These are phyloP conservation scores for Poliocrania exsul DNA, from an alignment of 2,797 vertebrate genomes.

Conservation along the genomic window DNA sequence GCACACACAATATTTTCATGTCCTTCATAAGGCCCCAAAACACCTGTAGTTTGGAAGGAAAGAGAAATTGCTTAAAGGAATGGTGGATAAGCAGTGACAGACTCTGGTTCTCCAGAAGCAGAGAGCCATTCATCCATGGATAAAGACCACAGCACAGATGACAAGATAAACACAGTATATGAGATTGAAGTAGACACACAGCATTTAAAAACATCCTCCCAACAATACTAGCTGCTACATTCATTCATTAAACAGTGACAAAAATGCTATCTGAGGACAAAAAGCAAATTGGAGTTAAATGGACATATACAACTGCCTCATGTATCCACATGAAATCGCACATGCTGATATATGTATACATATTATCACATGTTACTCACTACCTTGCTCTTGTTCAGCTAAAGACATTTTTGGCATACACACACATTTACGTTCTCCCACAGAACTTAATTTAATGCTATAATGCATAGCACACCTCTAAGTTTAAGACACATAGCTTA, in stretches of 20 bases:
- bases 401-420: neutral
- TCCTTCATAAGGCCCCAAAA: neutral
- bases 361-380: neutral
- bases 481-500: neutral
- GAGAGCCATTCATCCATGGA: constrained; percentile 11
- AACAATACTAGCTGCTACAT: constrained; percentile 27
- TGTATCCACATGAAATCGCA: neutral
- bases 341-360: neutral
- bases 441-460: neutral
- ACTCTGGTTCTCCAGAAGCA: constrained; percentile 9
- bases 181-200: constrained; percentile 48
- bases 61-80: neutral
- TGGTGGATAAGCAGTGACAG: neutral
- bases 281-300: constrained; percentile 19
- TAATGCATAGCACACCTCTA: neutral
- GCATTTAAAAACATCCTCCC: constrained; percentile 45
- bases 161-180: constrained; percentile 49
- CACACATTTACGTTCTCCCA: neutral
- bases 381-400: neutral
- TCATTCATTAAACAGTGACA: constrained; percentile 53
- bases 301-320: neutral
- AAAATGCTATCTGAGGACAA: constrained; percentile 9
- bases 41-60: neutral
- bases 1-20: neutral
- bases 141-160: constrained; percentile 10